Evolutionary conservation across 2,888 invertebrate species (phyloP), one percentile per base, ranked within the genome.

Genomic region (Tachystola acroxantha): DNA sequence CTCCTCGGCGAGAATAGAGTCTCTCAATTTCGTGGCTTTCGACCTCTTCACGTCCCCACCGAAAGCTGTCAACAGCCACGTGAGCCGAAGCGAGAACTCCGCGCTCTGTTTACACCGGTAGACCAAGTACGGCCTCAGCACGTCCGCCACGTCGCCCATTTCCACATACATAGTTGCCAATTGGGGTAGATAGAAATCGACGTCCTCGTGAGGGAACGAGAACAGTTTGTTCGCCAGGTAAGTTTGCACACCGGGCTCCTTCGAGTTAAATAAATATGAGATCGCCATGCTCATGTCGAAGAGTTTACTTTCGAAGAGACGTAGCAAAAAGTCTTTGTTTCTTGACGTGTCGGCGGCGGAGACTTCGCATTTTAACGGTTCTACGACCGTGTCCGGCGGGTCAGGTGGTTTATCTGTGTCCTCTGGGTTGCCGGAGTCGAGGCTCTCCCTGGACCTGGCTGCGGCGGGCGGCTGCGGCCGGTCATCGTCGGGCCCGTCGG

Each of bases 221-320:
- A 99, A 99, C 87, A 99, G 92, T 82, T 97, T 95, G 88, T 99
- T 99, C 48, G 97, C 99, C 72, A 99, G 93, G 86, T 99, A 99
- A 59, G 96, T 95, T 67, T 98, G 95, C 49, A 99, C 98, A 43
- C 98, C 99, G 25, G 97, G 96, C 76, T 99, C 99, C 85, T 99
- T 98, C 26, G 98, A 97, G 76, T 97, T 97, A 80, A 97, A 98
- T 40, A 99, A 89, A 88, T 99, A 99, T 71, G 96, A 96, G 68
- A 99, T 96, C 47, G 99, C 99, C 91, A 99, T 98, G 53, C 97
- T 95, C 91, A 99, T 97, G 77, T 98, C 97, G 85, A 99, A 86
- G 60, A 98, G 91, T 85, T 96, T 97, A 59, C 98, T 98, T 86
- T 99, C 98, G 75, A 99, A 97, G 64, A 99, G 90, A 62, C 99